These are phyloP conservation scores for Stramonita haemastoma DNA, from an alignment of 2,888 invertebrate genomes.

Conservation along the genomic window DNA sequence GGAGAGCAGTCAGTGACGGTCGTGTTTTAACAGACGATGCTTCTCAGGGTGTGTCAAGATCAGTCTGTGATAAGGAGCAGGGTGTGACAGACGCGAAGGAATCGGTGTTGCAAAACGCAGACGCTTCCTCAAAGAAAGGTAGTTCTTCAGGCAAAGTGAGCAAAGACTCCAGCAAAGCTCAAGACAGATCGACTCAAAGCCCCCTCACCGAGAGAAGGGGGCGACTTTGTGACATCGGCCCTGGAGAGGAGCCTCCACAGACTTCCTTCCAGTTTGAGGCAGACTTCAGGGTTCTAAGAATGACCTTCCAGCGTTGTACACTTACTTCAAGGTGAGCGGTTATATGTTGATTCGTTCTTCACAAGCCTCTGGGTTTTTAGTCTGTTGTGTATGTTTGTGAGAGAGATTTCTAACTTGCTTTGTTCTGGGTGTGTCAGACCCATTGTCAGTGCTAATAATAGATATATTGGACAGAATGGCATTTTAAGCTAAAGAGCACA, in stretches of 20 bases:
- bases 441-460: too few relatives aligned
- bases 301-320: constrained; percentile 62
- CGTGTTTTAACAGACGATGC: neutral
- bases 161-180: neutral
- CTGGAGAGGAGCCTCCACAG: constrained; percentile 51
- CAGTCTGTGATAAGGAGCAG: neutral
- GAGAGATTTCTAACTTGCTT: too few relatives aligned
- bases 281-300: constrained; percentile 71
- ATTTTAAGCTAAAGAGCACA: too few relatives aligned
- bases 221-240: neutral
- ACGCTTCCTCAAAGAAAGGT: neutral
- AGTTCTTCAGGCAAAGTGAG: neutral
- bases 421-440: too few relatives aligned
- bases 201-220: neutral
- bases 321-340: constrained; percentile 69
- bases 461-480: too few relatives aligned
- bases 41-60: neutral
- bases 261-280: constrained; percentile 73
- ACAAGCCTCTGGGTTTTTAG: too few relatives aligned
- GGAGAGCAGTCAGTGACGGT: neutral
- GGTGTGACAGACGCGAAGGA: neutral
- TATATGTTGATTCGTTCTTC: too few relatives aligned
- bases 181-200: neutral
- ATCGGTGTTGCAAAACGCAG: neutral
- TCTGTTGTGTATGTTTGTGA: too few relatives aligned